Evolutionary conservation across 23 tunicate species (phyloP), one percentile per base, ranked within the genome.

Genomic region (Trididemnum miniatum): DNA sequence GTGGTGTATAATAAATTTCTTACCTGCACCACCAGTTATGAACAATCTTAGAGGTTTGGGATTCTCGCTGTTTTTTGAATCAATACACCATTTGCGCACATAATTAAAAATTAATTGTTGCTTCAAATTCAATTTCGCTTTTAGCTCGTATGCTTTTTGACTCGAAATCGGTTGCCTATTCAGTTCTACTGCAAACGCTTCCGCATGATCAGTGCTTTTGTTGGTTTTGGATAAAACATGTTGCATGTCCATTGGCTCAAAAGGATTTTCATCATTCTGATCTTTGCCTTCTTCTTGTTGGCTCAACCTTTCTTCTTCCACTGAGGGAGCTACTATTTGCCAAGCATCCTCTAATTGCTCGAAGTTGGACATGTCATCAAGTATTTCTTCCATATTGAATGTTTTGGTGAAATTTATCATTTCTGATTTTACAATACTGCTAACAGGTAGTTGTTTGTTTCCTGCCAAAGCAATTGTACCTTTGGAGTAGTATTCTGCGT

Each of bases 11-110:
- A 44, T 44, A 7, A 44, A 44, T 7, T 7, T 44, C 34, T 7
- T 66, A 66, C 73, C 52, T 31, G 54, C 79, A 72, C 79, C 79
- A 35, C 79, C 79, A 38, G 79, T 72, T 1, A 35, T 34, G 60
- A 38, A 72, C 26, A 72, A 7, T 35, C 24, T 35, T 20, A 72
- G 20, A 35, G 79, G 54, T 1, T 35, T 23, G 29, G 4, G 2
- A 35, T 72, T 1, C 5, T 72, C 1, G 40, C 9, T n/a, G 26
- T 36, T 1, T 34, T 72, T 72, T 27, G n/a, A 35, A 34, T 1
- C 9, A 5, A 72, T 22, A 51, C 79, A 72, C 79, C 79, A 72
- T 2, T 35, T 72, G n/a, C 79, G 51, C 34, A 72, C 54, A 35
- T 32, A 35, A 35, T 72, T 72, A 34, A 72, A 72, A 35, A 34